phyloP scores from a whole-genome alignment of 2,888 invertebrate species.

The Leptodirus hochenwartii region DNA sequence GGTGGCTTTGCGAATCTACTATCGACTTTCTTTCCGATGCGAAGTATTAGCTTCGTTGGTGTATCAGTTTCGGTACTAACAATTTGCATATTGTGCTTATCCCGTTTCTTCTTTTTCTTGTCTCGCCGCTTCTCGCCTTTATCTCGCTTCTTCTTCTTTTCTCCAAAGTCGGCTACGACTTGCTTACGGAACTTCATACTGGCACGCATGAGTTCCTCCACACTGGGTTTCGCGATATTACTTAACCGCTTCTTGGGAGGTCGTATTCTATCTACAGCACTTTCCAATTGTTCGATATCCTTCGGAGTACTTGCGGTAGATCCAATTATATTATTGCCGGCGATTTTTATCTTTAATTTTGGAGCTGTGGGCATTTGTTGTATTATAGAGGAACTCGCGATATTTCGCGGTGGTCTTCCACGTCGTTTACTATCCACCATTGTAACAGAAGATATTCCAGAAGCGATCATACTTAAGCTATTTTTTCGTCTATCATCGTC shows the following conservation, averaged over 20 bases:
- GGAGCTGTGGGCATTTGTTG: slow-evolving; percentile 29
- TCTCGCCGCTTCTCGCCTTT: slow-evolving; percentile 38
- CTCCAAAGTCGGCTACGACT: slow-evolving; percentile 71
- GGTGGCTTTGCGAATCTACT: slow-evolving; percentile 16
- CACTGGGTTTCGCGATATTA: slow-evolving; percentile 44
- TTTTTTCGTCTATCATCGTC: slow-evolving; percentile 28
- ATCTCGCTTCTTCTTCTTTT: slow-evolving; percentile 35
- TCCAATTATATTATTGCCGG: slow-evolving; percentile 30
- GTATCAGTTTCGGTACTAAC: slow-evolving; percentile 4
- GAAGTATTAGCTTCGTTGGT: slow-evolving; percentile 40
- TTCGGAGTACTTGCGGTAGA: slow-evolving; percentile 17
- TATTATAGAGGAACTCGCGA: slow-evolving; percentile 12
- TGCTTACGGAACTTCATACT: slow-evolving; percentile 73
- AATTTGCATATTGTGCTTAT: slow-evolving; percentile 30
- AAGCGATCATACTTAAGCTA: slow-evolving; percentile 1
- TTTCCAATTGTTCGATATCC: no score
- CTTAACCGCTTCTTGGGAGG: slow-evolving; percentile 68
- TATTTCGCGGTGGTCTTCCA: slow-evolving; percentile 24
- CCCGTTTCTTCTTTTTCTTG: slow-evolving; percentile 33
- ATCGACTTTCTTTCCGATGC: slow-evolving; percentile 41
- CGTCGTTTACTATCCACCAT: slow-evolving; percentile 21
- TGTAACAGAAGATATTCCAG: slow-evolving; percentile 5
- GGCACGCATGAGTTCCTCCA: slow-evolving; percentile 66
- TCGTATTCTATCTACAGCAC: slow-evolving; percentile 34
- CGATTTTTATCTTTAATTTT: slow-evolving; percentile 52